A percentile compares a stretch with the other conserved stretches of the same genome.
phyloP scores from a whole-genome alignment of 1,140 invertebrate species.

The Belonocnema kinseyi region DNA sequence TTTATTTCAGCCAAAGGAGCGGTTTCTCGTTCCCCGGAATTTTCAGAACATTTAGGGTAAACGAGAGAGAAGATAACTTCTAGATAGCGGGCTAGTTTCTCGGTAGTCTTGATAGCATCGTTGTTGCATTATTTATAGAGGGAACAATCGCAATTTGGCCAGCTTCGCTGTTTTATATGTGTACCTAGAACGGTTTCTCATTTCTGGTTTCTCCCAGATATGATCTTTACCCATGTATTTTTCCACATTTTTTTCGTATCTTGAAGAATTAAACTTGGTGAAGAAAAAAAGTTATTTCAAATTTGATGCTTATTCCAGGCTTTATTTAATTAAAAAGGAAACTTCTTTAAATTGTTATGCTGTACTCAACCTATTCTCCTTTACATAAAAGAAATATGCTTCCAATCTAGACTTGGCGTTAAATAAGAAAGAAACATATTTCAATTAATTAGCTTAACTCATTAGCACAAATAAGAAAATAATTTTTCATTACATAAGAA shows the following conservation, averaged over 20 bases:
- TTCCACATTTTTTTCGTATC: not conserved
- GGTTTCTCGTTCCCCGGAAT: constrained; percentile 8
- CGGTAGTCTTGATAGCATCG: not conserved
- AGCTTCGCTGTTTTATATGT: not conserved
- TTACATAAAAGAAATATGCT: too few relatives aligned
- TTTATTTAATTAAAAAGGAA: too few relatives aligned
- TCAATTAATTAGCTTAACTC: too few relatives aligned
- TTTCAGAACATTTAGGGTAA: not conserved
- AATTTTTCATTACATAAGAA: too few relatives aligned
- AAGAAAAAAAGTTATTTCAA: not conserved
- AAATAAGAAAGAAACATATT: too few relatives aligned
- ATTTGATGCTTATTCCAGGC: too few relatives aligned
- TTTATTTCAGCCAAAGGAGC: constrained; percentile 10
- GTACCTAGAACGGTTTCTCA: not conserved
- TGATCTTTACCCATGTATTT: constrained; percentile 21
- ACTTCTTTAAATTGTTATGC: too few relatives aligned
- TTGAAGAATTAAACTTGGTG: constrained; percentile 41
- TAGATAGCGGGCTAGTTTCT: constrained; percentile 16
- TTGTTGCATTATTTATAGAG: constrained; percentile 3
- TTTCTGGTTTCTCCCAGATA: not conserved
- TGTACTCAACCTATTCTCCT: too few relatives aligned
- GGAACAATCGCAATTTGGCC: constrained; percentile 7
- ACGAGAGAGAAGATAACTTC: constrained; percentile 22
- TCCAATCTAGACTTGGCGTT: too few relatives aligned
- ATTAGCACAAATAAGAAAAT: too few relatives aligned